Evolutionary conservation across 2,888 invertebrate species (phyloP).

Genomic region (Xestia rhomboidea): DNA sequence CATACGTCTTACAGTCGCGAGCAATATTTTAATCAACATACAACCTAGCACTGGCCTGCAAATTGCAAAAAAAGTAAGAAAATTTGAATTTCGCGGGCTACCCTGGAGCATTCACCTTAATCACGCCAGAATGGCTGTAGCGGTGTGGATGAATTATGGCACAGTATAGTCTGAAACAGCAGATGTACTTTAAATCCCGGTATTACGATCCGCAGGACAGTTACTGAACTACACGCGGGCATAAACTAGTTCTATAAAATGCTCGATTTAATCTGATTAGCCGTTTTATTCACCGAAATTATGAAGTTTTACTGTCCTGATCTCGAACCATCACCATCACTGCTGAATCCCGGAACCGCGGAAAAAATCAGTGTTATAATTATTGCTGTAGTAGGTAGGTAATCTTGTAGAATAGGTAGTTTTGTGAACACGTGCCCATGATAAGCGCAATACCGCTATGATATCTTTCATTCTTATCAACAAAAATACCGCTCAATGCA

Average conservation of each 20-base stretch:
- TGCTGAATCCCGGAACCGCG: neutral
- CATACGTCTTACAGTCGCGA: too few species aligned
- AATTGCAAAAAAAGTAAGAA: too few species aligned
- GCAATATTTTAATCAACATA: too few species aligned
- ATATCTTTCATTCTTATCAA: slow-evolving; percentile 45
- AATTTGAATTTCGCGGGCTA: too few species aligned
- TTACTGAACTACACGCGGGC: neutral
- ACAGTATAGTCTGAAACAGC: neutral
- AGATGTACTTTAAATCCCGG: neutral
- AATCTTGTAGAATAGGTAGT: slow-evolving; percentile 8
- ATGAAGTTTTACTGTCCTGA: neutral
- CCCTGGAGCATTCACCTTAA: too few species aligned
- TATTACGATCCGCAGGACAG: neutral
- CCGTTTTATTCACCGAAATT: neutral
- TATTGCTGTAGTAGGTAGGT: slow-evolving; percentile 11
- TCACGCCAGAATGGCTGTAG: too few species aligned
- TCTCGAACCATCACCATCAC: neutral
- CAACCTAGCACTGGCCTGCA: too few species aligned
- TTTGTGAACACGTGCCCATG: slow-evolving; percentile 33
- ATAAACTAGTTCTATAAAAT: too few species aligned
- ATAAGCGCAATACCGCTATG: slow-evolving; percentile 27
- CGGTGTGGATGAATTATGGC: neutral
- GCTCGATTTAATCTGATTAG: neutral
- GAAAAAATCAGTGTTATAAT: neutral
- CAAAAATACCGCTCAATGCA: slow-evolving; percentile 32